Evolutionary conservation across 2,113 vertebrate species (phyloP).

Genomic region (Lagopus muta): DNA sequence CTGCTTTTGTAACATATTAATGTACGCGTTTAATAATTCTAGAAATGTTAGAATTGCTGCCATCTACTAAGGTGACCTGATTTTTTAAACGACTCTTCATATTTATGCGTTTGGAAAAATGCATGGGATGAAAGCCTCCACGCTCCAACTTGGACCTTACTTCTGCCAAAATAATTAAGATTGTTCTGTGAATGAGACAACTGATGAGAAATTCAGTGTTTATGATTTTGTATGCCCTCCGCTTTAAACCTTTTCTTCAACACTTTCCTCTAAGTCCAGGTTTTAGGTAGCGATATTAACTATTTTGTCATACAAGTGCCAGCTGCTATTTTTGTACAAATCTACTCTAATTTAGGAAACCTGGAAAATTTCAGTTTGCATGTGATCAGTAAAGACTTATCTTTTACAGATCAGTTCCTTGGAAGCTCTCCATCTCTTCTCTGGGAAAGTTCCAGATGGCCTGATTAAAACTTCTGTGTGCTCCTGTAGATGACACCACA

Average conservation of each 20-base stretch:
- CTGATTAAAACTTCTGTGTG: background rate
- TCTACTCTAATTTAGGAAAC: background rate
- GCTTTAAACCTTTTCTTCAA: background rate
- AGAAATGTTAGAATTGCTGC: background rate
- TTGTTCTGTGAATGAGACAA: constrained; percentile 4
- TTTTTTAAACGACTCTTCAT: background rate
- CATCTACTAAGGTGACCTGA: background rate
- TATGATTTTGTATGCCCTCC: background rate
- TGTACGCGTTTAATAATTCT: background rate
- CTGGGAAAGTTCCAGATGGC: background rate
- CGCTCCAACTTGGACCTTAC: background rate
- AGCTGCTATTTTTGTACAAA: background rate
- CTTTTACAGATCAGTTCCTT: background rate
- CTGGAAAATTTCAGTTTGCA: background rate
- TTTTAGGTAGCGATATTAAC: background rate
- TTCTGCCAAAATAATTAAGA: constrained; percentile 22
- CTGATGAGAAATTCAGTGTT: background rate
- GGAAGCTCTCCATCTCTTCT: background rate
- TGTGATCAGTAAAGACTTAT: background rate
- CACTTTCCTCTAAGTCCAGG: background rate
- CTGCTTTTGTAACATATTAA: background rate
- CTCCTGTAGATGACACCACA: background rate
- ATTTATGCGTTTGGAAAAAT: constrained; percentile 13
- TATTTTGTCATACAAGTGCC: background rate
- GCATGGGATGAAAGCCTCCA: background rate